phyloP scores from a whole-genome alignment of 2,113 vertebrate genomes.

The Cacatua alba region DNA sequence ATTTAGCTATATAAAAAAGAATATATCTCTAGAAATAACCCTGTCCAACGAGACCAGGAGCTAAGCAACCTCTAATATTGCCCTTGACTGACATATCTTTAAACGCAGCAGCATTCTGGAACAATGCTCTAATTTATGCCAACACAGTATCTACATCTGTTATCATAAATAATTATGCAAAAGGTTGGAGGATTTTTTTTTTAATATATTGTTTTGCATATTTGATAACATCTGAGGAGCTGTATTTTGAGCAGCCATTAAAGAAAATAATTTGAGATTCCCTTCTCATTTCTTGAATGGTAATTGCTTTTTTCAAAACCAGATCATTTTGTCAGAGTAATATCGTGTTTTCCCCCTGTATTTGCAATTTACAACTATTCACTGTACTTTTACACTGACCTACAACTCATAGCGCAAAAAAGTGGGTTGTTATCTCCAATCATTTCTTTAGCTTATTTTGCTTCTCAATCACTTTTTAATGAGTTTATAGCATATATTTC shows the following conservation, averaged over 20 bases:
- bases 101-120: conserved; percentile 7
- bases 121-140: conserved; percentile 27
- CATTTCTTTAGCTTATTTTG: background rate
- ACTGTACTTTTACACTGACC: background rate
- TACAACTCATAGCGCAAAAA: background rate
- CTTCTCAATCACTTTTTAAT: background rate
- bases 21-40: conserved; percentile 13
- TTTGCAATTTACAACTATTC: background rate
- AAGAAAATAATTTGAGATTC: conserved; percentile 10
- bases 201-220: background rate
- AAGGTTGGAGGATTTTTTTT: background rate
- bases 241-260: background rate
- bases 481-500: background rate
- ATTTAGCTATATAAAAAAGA: conserved; percentile 38
- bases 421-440: background rate
- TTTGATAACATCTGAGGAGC: conserved; percentile 12
- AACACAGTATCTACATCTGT: conserved; percentile 10
- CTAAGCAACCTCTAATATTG: conserved; percentile 1
- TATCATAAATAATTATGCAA: conserved; percentile 18
- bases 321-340: background rate
- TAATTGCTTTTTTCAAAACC: background rate
- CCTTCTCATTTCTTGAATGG: background rate
- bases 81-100: conserved; percentile 18
- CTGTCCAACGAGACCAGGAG: background rate
- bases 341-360: background rate